phyloP scores from a whole-genome alignment of 2,113 vertebrate species.

The Phalacrocorax pelagicus region DNA sequence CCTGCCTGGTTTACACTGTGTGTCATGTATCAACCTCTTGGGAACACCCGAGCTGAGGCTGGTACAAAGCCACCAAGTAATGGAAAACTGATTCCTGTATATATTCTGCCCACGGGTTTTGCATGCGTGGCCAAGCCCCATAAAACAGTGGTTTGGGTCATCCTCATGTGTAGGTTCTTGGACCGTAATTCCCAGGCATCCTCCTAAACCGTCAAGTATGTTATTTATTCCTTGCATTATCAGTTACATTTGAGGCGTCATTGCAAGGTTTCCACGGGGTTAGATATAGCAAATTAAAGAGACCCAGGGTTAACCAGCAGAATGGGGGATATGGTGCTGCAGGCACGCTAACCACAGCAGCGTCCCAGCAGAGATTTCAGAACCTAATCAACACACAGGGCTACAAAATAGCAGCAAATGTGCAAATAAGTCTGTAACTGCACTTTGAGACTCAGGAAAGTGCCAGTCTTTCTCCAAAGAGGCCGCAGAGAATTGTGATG shows the following conservation, averaged over 20 bases:
- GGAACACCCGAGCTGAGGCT: not conserved
- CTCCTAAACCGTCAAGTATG: not conserved
- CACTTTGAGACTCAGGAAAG: not conserved
- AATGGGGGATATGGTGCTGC: not conserved
- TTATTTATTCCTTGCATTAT: not conserved
- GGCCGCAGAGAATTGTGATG: not conserved
- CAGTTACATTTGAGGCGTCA: rapidly evolving
- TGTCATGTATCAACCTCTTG: not conserved
- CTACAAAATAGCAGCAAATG: not conserved
- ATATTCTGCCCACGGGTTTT: not conserved
- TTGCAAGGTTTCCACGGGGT: not conserved
- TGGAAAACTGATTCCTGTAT: not conserved
- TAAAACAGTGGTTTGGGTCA: not conserved
- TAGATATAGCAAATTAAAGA: no score
- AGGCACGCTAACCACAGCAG: not conserved
- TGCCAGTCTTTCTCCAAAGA: not conserved
- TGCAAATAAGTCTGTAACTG: not conserved
- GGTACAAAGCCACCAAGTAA: not conserved
- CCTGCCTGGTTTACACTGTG: not conserved
- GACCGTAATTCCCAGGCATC: not conserved
- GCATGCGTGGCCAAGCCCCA: rapidly evolving
- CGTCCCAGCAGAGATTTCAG: not conserved
- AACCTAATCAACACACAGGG: rapidly evolving
- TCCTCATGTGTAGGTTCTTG: not conserved
- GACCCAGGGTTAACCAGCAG: no score